Evolutionary conservation across 2,888 invertebrate species (phyloP), one percentile per base, ranked within the genome.

Genomic region (Allacma fusca): DNA sequence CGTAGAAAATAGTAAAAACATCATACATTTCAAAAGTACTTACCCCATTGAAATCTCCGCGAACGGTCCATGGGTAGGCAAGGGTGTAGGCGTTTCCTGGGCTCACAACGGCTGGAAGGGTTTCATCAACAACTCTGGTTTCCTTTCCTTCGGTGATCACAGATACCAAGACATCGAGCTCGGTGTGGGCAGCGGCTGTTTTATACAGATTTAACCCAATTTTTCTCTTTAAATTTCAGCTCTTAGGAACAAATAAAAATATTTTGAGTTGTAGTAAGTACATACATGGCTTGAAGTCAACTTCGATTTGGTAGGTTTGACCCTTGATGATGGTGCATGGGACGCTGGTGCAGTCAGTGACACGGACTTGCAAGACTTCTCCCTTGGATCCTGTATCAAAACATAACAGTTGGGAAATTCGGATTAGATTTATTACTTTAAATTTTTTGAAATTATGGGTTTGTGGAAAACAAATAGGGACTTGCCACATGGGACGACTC

Each of bases 291-390:
- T 34, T 13, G 23, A 76, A 76, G 43, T 76, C 76, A 40, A 62
- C 76, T 70, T 76, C 76, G 21, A 76, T n/a, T 1, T 34, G 24
- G 76, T 76, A 76, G 2, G 59, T 70, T 23, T 28, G 4, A 40
- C 70, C 70, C 1, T 62, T n/a, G 12, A 13, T 24, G 12, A 76
- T 40, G 9, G 59, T n/a, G 43, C 76, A 76, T 9, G 76, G 76
- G 23, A 76, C 70, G 9, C 5, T 24, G 34, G 67, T 68, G 68
- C 75, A 75, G 67, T 50, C 76, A 7, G 76, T 76, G 62, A 76
- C 76, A 70, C 76, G 76, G 76, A 70, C 50, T 76, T 76, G 40
- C n/a, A 69, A 40, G 13, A 76, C 62, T 19, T 26, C n/a, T 76
- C 76, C 76, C 16, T 59, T 12, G 43, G 76, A 76, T 34, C 76